These are phyloP conservation scores for Perodicticus potto DNA, from an alignment of 2,797 vertebrate genomes.

Conservation along the genomic window DNA sequence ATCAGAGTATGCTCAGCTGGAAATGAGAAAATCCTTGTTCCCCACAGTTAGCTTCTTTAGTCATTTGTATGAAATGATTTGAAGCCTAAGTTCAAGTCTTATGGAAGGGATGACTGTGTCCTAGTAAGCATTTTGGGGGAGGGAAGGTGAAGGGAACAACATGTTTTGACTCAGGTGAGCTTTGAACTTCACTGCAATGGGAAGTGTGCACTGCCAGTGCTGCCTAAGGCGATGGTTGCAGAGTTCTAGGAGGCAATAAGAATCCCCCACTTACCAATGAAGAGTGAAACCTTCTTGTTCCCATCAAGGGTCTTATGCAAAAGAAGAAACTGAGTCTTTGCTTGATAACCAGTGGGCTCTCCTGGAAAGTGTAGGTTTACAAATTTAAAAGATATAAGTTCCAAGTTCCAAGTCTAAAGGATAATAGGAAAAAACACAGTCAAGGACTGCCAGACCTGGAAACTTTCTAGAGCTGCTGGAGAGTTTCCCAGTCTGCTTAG, in stretches of 20 bases:
- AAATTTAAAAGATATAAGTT: not conserved
- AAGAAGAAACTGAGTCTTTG: slow-evolving; percentile 28
- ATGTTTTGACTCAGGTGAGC: not conserved
- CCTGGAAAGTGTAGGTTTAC: not conserved
- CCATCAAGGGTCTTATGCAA: not conserved
- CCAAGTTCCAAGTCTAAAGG: not conserved
- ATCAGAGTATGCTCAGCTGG: not conserved
- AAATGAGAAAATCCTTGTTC: not conserved
- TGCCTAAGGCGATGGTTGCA: not conserved
- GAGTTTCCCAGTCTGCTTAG: not conserved
- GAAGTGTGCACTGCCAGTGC: accelerated
- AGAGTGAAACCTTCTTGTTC: not conserved
- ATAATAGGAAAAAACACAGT: not conserved
- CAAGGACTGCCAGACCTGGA: not conserved
- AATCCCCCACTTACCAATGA: not conserved
- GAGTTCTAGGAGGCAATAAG: not conserved
- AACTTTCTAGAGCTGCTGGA: not conserved
- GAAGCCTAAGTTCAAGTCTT: not conserved
- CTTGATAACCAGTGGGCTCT: not conserved
- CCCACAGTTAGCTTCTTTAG: not conserved
- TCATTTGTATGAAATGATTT: not conserved
- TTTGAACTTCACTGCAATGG: not conserved
- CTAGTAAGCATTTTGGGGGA: not conserved
- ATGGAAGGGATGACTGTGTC: not conserved
- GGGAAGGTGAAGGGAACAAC: not conserved